Conservation (phyloP, 1,140 invertebrate species). For the Drosophila lacertosa region DNA sequence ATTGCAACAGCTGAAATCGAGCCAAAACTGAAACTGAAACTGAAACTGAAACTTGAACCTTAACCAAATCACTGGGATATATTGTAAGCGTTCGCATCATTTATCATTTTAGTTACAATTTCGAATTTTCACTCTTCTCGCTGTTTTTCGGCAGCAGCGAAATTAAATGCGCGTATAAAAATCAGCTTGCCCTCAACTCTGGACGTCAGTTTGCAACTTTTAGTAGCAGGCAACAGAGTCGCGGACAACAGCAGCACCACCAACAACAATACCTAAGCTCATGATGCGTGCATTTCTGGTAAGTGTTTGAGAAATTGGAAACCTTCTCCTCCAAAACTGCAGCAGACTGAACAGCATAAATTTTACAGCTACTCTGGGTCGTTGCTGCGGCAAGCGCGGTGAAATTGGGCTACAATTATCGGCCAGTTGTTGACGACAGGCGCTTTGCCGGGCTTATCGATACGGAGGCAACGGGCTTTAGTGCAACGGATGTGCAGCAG, state of each 20-base stretch:
- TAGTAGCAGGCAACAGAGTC: constrained; percentile 46
- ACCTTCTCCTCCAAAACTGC: background rate
- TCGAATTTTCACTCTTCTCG: constrained; percentile 44
- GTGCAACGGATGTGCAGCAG: constrained; percentile 30
- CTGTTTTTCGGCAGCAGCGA: constrained; percentile 9
- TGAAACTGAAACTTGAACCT: constrained; percentile 38
- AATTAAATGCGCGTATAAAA: constrained; percentile 59
- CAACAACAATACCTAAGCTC: constrained; percentile 7
- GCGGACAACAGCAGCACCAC: constrained; percentile 16
- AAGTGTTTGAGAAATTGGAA: constrained; percentile 30
- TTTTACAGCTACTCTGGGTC: constrained; percentile 55
- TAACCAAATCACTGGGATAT: constrained; percentile 24
- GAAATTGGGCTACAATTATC: constrained; percentile 70
- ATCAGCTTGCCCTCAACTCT: constrained; percentile 35
- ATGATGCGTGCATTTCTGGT: constrained; percentile 75
- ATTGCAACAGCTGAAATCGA: constrained; percentile 44
- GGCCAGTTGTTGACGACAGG: constrained; percentile 44
- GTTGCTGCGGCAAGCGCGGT: constrained; percentile 43
- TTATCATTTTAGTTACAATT: constrained; percentile 67
- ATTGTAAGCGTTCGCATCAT: constrained; percentile 66
- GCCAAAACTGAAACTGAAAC: constrained; percentile 48
- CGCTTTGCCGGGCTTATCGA: constrained; percentile 72
- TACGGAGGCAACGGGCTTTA: constrained; percentile 67
- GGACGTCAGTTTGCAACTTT: constrained; percentile 50
- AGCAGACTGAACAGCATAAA: background rate